Evolutionary conservation across 2,888 invertebrate species (phyloP), one percentile per base, ranked within the genome.

Genomic region (Oscheius sp.): DNA sequence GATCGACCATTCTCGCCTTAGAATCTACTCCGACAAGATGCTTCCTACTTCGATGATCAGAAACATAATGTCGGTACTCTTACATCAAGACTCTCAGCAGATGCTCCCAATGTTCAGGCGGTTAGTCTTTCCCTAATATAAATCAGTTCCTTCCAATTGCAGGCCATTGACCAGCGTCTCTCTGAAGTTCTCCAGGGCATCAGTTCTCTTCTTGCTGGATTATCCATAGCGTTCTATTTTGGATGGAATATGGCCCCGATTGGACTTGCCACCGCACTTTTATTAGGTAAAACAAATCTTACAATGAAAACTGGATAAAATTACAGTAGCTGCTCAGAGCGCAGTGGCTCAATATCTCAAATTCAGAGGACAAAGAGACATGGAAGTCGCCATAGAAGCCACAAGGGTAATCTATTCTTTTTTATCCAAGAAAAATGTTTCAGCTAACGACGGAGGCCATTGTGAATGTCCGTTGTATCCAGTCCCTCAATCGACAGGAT

Each of bases 21-120:
- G 73, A 89, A 89, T 72, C 88, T 90, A 56, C 74, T 90, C 55
- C 76, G 76, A 35, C 83, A 86, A 83, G 88, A 90, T 68, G 86
- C 89, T 18, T 88, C 86, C n/a, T 90, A 90, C 88, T 90, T 89
- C 75, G 90, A 90, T 81, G 82, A 89, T 29, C 85, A 88, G 25
- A 82, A 85, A n/a, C 88, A 89, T 78, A 87, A 88, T 13, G 80
- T 88, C 45, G 89, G 89, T n/a, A 89, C 87, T 75, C 76, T 89
- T 52, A 87, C 89, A 18, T 88, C 89, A 0, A 81, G 89, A 69
- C 82, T 90, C 49, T 89, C 90, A 1, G 86, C 89, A 58, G 90
- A 90, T 84, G 89, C 90, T 29, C 89, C 90, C 3, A 87, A 90
- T 59, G 88, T 90, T 2, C 90, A 90, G 87, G 85, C 84, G 56